These are phyloP conservation scores for Drosophila recens DNA, from an alignment of 2,888 invertebrate species.

Conservation along the genomic window DNA sequence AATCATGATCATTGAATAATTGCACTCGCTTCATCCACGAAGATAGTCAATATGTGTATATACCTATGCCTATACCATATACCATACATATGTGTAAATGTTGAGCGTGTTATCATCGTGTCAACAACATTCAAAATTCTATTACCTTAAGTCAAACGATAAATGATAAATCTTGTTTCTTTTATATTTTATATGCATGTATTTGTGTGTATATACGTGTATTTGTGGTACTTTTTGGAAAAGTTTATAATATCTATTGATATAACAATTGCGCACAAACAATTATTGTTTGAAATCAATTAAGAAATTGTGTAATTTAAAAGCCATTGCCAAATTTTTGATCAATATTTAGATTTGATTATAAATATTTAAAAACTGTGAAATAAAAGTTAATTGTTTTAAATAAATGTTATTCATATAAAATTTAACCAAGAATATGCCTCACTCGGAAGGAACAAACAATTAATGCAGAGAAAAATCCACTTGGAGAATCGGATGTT, in stretches of 20 bases:
- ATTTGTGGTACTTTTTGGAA: conserved; percentile 47
- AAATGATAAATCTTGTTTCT: conserved; percentile 30
- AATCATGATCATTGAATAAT: conserved; percentile 91
- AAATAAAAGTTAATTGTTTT: conserved; percentile 36
- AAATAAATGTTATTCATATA: conserved; percentile 45
- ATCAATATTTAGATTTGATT: conserved; percentile 39
- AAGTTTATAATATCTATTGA: conserved; percentile 41
- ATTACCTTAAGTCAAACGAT: conserved; percentile 28
- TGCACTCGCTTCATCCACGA: neutral
- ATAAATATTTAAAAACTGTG: conserved; percentile 29
- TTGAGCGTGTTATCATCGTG: conserved; percentile 15
- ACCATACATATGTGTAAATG: neutral
- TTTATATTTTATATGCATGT: conserved; percentile 33
- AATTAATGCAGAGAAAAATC: neutral
- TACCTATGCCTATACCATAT: conserved; percentile 7
- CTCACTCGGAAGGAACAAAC: neutral
- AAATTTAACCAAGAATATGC: neutral
- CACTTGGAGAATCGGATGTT: neutral
- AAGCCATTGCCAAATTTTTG: conserved; percentile 52
- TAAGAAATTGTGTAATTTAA: conserved; percentile 18
- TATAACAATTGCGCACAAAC: conserved; percentile 34
- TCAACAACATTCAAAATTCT: conserved; percentile 15
- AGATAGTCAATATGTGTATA: conserved; percentile 19
- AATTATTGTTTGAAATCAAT: conserved; percentile 27
- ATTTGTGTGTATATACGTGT: conserved; percentile 39